Conservation (phyloP, 2,888 invertebrate genomes). For the Clostera curtula region DNA sequence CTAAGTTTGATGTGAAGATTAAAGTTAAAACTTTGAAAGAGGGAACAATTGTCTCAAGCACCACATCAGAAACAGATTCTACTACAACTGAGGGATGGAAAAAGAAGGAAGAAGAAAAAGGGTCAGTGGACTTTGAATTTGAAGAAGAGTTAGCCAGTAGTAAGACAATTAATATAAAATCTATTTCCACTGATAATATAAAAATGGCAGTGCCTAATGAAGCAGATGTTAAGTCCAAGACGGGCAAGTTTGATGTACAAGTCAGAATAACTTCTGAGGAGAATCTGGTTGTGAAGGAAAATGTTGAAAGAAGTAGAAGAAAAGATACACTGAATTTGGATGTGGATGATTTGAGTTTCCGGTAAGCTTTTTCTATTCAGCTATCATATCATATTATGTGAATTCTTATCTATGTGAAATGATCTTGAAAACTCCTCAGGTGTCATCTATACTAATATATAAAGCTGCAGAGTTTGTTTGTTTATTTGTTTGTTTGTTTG, state of each 20-base stretch:
- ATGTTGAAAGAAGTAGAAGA: slow-evolving; percentile 38
- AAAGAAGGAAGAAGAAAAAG: slow-evolving; percentile 24
- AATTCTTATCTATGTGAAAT: background rate
- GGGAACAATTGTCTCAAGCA: slow-evolving; percentile 45
- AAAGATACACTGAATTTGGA: slow-evolving; percentile 68
- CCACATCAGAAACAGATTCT: slow-evolving; percentile 58
- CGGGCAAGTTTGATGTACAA: slow-evolving; percentile 67
- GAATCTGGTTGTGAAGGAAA: slow-evolving; percentile 58
- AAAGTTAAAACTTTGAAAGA: slow-evolving; percentile 66
- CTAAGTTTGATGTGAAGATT: slow-evolving; percentile 72
- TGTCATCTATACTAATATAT: no score
- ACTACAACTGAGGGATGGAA: slow-evolving; percentile 30
- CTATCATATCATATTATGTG: background rate
- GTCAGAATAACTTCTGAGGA: slow-evolving; percentile 69
- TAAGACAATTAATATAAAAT: slow-evolving; percentile 41
- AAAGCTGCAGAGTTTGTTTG: no score
- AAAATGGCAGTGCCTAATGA: slow-evolving; percentile 69
- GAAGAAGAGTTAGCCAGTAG: slow-evolving; percentile 12
- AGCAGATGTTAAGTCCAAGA: slow-evolving; percentile 51
- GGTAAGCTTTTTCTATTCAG: slow-evolving; percentile 31
- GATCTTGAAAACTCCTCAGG: no score
- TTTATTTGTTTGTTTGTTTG: no score
- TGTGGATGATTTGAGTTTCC: slow-evolving; percentile 71
- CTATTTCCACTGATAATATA: slow-evolving; percentile 50
- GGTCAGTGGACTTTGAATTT: slow-evolving; percentile 20